These are phyloP conservation scores for Drosophila phalerata DNA, from an alignment of 2,888 invertebrate genomes.

Conservation along the genomic window DNA sequence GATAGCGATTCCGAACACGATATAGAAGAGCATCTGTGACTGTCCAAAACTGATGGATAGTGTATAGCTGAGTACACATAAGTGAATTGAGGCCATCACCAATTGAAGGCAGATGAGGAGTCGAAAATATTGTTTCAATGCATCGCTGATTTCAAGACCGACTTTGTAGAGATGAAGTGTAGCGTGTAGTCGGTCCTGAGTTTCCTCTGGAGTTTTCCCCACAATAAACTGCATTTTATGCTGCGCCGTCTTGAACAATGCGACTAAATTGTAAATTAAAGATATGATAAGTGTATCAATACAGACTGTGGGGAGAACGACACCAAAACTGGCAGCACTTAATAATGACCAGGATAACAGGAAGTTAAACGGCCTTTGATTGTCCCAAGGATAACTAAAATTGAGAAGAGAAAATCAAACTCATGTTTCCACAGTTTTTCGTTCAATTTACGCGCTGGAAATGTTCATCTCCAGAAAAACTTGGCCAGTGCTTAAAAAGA, in stretches of 20 bases:
- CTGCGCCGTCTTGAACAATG: constrained; percentile 59
- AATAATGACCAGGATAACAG: constrained; percentile 28
- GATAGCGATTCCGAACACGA: constrained; percentile 47
- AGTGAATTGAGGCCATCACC: constrained; percentile 56
- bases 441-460: constrained; percentile 41
- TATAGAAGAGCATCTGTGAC: constrained; percentile 45
- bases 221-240: constrained; percentile 36
- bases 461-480: constrained; percentile 30
- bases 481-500: constrained; percentile 27
- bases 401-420: too few relatives aligned
- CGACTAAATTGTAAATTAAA: constrained; percentile 53
- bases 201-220: constrained; percentile 3
- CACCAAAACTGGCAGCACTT: constrained; percentile 27
- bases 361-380: constrained; percentile 27
- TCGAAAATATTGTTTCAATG: constrained; percentile 42
- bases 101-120: constrained; percentile 54
- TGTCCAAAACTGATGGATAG: constrained; percentile 42
- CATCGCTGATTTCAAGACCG: constrained; percentile 41
- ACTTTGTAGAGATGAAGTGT: constrained; percentile 43
- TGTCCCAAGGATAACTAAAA: constrained; percentile 59
- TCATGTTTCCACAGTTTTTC: too few relatives aligned
- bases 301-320: constrained; percentile 40
- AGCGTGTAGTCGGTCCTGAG: constrained; percentile 8
- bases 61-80: constrained; percentile 55
- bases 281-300: constrained; percentile 53